phyloP scores from a whole-genome alignment of 53 echinoderm and acorn worm species.

The Astropecten irregularis region DNA sequence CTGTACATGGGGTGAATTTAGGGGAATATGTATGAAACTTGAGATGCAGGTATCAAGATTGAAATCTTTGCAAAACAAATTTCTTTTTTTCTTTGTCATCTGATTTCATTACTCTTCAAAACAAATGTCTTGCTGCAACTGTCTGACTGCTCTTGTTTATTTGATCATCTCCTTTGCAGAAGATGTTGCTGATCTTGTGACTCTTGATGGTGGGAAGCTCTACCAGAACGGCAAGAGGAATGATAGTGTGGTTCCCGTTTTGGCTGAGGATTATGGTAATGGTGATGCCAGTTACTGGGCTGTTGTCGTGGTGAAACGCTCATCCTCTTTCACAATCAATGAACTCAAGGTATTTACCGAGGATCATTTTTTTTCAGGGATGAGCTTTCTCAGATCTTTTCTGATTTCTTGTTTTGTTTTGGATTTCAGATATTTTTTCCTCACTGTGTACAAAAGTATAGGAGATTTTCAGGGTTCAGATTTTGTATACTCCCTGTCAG shows the following conservation, averaged over 20 bases:
- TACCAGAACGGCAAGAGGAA: constrained; percentile 69
- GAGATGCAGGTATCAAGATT: too few species aligned
- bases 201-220: constrained; percentile 86
- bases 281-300: constrained; percentile 65
- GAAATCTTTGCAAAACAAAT: too few species aligned
- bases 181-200: constrained; percentile 73
- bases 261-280: constrained; percentile 68
- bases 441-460: constrained; percentile 64
- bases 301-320: constrained; percentile 63
- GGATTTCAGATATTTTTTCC: constrained; percentile 67
- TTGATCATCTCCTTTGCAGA: too few species aligned
- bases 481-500: too few species aligned
- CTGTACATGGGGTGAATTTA: too few species aligned
- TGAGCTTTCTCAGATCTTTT: neutral
- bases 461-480: too few species aligned
- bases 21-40: too few species aligned
- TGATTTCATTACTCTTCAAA: too few species aligned
- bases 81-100: too few species aligned
- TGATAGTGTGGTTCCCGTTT: constrained; percentile 58
- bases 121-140: too few species aligned
- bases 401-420: neutral
- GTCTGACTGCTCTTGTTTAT: too few species aligned
- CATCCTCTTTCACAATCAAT: constrained; percentile 48
- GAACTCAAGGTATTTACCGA: constrained; percentile 49
- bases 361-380: neutral